Percentiles rank a stretch among this genome's conserved stretches.
phyloP scores from a whole-genome alignment of 2,888 invertebrate species.

The Drosophila tanythrix region DNA sequence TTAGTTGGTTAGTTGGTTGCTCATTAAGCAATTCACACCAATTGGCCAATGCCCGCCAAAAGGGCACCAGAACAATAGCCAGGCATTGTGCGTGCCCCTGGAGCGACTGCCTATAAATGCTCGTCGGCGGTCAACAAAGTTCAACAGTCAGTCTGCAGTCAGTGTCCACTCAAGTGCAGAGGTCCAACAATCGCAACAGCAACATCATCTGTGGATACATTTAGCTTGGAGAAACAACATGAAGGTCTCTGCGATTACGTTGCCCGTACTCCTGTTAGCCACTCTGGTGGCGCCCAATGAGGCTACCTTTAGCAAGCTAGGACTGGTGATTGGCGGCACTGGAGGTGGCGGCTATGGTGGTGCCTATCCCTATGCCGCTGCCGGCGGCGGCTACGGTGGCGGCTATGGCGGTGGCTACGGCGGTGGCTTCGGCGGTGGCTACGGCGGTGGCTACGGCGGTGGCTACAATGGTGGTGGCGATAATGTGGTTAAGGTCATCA shows the following conservation, averaged over 20 bases:
- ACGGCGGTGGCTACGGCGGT: slow-evolving; percentile 1
- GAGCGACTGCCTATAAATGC: slow-evolving; percentile 65
- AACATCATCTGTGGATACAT: slow-evolving; percentile 11
- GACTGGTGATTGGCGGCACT: slow-evolving; percentile 60
- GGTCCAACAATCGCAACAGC: slow-evolving; percentile 11
- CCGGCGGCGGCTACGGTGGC: slow-evolving; percentile 37
- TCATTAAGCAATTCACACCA: slow-evolving; percentile 69
- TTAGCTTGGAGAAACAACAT: slow-evolving; percentile 37
- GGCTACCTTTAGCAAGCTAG: slow-evolving; percentile 76
- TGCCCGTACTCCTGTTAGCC: slow-evolving; percentile 39
- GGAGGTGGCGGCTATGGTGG: slow-evolving; percentile 46
- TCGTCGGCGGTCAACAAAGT: slow-evolving; percentile 49
- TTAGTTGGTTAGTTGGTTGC: slow-evolving; percentile 21
- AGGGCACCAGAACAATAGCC: slow-evolving; percentile 60
- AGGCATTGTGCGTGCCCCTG: slow-evolving; percentile 55
- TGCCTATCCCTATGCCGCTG: slow-evolving; percentile 46
- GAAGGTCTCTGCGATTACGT: slow-evolving; percentile 50
- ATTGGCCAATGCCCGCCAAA: slow-evolving; percentile 29
- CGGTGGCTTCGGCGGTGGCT: slow-evolving; percentile 43
- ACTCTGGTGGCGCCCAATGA: slow-evolving; percentile 49
- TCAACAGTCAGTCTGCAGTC: slow-evolving; percentile 63
- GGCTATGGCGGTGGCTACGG: slow-evolving; percentile 55
- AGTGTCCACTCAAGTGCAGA: slow-evolving; percentile 37
- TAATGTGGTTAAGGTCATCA: slow-evolving; percentile 69
- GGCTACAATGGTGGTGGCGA: slow-evolving; percentile 18